Conservation (phyloP, 2,797 vertebrate genomes). For the Phoebastria nigripes region DNA sequence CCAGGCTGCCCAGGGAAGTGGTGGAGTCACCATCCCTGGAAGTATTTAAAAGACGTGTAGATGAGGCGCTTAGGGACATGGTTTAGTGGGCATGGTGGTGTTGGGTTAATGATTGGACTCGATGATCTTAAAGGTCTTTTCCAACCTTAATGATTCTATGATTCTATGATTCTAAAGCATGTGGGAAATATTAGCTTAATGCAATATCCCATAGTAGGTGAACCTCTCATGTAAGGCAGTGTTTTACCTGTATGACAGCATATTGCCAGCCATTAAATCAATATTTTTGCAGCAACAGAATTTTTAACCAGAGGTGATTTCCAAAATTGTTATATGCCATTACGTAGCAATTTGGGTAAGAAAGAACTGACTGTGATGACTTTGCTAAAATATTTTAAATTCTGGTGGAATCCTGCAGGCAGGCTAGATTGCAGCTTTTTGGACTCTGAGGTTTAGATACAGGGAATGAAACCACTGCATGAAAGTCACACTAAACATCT, state of each 20-base stretch:
- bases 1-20: no score
- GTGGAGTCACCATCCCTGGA: no score
- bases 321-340: not conserved
- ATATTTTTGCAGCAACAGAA: not conserved
- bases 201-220: not conserved
- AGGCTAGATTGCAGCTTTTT: slow-evolving; percentile 9
- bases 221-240: not conserved
- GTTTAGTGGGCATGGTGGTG: no score
- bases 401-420: slow-evolving; percentile 33
- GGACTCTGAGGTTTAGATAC: not conserved
- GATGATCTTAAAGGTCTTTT: no score
- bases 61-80: no score
- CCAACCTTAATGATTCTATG: no score
- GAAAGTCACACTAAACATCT: slow-evolving; percentile 16
- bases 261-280: not conserved
- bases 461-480: slow-evolving; percentile 25
- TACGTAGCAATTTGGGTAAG: not conserved
- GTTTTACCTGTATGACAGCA: not conserved
- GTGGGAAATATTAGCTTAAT: not conserved
- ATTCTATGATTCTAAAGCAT: not conserved
- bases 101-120: no score
- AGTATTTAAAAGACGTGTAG: no score
- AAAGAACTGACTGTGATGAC: slow-evolving; percentile 16
- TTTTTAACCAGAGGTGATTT: not conserved
- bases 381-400: slow-evolving; percentile 36